Evolutionary conservation across 2,797 vertebrate genomes (phyloP).

Genomic region (Discoglossus pictus): DNA sequence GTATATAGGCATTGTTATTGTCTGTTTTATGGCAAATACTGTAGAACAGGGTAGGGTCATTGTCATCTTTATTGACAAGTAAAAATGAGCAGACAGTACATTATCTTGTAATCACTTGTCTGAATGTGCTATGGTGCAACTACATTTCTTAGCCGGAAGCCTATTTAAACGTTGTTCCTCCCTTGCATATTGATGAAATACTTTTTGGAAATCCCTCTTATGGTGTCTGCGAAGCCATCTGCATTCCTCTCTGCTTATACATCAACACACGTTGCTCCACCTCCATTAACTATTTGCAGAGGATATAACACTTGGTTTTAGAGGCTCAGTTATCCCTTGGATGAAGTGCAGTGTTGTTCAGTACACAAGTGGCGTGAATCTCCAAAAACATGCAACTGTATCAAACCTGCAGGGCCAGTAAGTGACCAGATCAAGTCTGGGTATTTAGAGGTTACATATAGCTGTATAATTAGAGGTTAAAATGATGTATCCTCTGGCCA

Average conservation of each 20-base stretch:
- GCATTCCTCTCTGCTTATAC: conserved; percentile 40
- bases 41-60: too few species aligned
- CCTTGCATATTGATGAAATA: not conserved
- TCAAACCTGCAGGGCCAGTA: not conserved
- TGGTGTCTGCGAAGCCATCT: conserved; percentile 6
- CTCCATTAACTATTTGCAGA: conserved; percentile 1
- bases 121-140: not conserved
- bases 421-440: not conserved
- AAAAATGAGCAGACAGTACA: not conserved
- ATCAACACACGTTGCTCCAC: conserved; percentile 9
- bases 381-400: not conserved
- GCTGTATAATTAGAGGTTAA: not conserved
- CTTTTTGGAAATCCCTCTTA: conserved; percentile 13
- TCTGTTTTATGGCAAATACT: too few species aligned
- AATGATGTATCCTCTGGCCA: too few species aligned
- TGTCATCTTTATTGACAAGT: too few species aligned
- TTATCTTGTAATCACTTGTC: not conserved
- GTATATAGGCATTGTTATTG: too few species aligned
- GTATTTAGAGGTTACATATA: not conserved
- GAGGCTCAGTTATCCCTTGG: not conserved
- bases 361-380: not conserved
- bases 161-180: not conserved
- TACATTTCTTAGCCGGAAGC: not conserved
- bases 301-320: not conserved
- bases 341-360: not conserved